Percentiles rank a stretch among this genome's conserved stretches.
Conservation (phyloP, 2,797 vertebrate species). For the Takifugu ocellatus region DNA sequence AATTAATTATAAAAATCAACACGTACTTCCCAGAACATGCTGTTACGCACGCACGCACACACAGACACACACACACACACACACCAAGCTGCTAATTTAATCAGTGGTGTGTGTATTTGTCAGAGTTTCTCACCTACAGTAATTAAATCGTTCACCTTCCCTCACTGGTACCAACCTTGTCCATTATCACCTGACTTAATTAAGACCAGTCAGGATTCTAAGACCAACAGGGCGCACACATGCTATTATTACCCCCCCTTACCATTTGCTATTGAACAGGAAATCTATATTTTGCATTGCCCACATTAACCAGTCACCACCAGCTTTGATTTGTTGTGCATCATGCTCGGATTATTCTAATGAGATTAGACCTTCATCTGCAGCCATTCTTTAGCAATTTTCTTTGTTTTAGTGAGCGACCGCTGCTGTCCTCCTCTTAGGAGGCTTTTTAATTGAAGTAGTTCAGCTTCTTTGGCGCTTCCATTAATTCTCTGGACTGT, state of each 20-base stretch:
- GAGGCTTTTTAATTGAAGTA: conserved; percentile 74
- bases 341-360: conserved; percentile 16
- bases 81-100: conserved; percentile 12
- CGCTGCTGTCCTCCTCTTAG: not conserved
- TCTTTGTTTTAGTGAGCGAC: conserved; percentile 2
- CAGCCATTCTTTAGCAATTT: conserved; percentile 48
- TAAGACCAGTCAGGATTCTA: too few relatives aligned
- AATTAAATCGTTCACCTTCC: conserved; percentile 28
- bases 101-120: conserved; percentile 9
- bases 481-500: conserved; percentile 69
- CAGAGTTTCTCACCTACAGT: conserved; percentile 6
- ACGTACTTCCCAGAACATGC: too few relatives aligned
- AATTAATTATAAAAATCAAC: too few relatives aligned
- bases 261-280: not conserved
- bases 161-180: conserved; percentile 15
- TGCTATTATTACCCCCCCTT: not conserved
- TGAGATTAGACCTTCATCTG: conserved; percentile 7
- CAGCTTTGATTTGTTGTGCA: conserved; percentile 25
- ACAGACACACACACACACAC: not conserved
- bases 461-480: conserved; percentile 68
- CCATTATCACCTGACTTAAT: not conserved
- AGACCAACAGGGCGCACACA: too few relatives aligned
- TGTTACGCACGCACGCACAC: not conserved
- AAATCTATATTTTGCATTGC: not conserved
- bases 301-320: not conserved